phyloP scores from a whole-genome alignment of 2,797 vertebrate genomes.

The Florisuga fusca region DNA sequence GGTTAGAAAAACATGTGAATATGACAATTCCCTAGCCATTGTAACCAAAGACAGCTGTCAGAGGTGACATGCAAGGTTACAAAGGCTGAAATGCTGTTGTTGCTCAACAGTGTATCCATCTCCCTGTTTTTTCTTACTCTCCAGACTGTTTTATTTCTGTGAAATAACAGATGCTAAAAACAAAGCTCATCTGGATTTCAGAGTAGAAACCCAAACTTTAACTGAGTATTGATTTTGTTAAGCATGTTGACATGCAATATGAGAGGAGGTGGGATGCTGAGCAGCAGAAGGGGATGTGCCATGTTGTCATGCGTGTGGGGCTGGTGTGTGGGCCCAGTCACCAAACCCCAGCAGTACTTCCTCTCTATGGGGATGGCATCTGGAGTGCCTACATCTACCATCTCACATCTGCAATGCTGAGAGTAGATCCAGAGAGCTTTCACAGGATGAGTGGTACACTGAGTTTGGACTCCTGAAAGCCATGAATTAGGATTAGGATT shows the following conservation, averaged over 20 bases:
- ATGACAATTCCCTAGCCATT: neutral
- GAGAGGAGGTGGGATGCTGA: neutral
- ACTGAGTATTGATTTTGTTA: neutral
- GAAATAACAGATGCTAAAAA: neutral
- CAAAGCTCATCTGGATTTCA: neutral
- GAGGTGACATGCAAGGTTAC: neutral
- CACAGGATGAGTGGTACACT: rapidly evolving
- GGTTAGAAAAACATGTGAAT: neutral
- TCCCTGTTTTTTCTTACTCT: neutral
- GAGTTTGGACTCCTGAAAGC: neutral
- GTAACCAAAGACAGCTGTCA: neutral
- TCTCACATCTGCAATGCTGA: neutral
- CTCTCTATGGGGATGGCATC: neutral
- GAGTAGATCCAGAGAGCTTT: neutral
- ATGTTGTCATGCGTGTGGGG: rapidly evolving
- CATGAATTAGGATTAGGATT: neutral
- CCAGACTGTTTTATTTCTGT: neutral
- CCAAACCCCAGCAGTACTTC: neutral
- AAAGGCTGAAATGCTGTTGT: neutral
- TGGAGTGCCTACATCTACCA: neutral
- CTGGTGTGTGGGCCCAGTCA: neutral
- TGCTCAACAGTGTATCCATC: neutral
- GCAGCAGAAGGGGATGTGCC: neutral
- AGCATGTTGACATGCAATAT: neutral
- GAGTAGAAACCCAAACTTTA: neutral